phyloP scores from a whole-genome alignment of 2,113 vertebrate genomes.

The Suricata suricatta region DNA sequence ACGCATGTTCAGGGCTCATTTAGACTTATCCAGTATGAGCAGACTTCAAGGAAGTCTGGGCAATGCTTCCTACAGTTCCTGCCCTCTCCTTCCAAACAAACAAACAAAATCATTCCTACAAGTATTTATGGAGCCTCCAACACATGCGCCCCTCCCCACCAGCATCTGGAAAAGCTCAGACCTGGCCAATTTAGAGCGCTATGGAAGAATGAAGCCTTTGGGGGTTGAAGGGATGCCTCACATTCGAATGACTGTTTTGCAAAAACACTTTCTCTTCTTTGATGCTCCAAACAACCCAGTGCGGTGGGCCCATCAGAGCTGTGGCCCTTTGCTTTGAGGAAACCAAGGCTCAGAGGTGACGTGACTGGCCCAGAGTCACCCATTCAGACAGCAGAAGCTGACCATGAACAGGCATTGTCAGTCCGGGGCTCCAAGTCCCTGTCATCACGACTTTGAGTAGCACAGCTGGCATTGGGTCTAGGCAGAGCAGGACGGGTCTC shows the following conservation, averaged over 20 bases:
- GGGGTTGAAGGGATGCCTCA: background rate
- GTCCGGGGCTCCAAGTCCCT: background rate
- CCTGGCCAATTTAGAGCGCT: slow-evolving; percentile 55
- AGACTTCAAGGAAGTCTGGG: slow-evolving; percentile 52
- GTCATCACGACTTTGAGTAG: background rate
- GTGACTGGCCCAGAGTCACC: background rate
- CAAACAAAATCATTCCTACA: slow-evolving; percentile 69
- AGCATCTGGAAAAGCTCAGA: slow-evolving; percentile 80
- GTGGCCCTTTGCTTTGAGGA: background rate
- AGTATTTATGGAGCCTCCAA: slow-evolving; percentile 69
- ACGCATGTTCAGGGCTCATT: background rate
- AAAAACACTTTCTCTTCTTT: slow-evolving; percentile 42
- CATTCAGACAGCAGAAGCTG: background rate
- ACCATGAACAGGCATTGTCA: background rate
- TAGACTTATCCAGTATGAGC: slow-evolving; percentile 9
- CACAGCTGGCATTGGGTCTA: background rate
- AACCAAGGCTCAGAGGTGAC: background rate
- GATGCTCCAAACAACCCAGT: background rate
- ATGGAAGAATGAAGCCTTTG: background rate
- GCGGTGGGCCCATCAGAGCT: background rate
- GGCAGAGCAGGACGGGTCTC: background rate
- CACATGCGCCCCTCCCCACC: background rate
- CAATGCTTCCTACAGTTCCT: slow-evolving; percentile 57
- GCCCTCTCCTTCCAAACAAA: slow-evolving; percentile 68
- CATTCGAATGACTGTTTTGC: background rate